A percentile compares a stretch with the other conserved stretches of the same genome.
Evolutionary conservation across 2,113 vertebrate genomes (phyloP).

Genomic region (Gopherus evgoodei): DNA sequence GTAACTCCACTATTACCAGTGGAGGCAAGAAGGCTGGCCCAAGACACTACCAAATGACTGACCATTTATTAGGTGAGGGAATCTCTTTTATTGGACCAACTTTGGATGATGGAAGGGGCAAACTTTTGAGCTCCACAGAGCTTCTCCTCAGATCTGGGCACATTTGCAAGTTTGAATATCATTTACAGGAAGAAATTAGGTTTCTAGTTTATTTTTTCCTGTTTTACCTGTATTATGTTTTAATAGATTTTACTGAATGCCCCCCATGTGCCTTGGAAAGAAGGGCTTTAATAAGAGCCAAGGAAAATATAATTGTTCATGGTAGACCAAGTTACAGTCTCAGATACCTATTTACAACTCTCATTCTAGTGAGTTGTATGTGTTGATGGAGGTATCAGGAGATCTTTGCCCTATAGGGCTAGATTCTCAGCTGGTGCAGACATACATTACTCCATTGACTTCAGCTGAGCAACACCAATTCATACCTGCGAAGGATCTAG

Average conservation of each 20-base stretch:
- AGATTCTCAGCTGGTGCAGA: background rate
- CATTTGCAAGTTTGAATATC: constrained; percentile 24
- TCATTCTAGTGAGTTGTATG: background rate
- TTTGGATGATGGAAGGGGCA: background rate
- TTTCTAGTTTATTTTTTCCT: constrained; percentile 53
- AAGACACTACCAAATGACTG: constrained; percentile 1
- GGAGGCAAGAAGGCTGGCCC: background rate
- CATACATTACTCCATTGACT: background rate
- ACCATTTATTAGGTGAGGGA: background rate
- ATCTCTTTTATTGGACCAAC: background rate
- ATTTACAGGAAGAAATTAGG: constrained; percentile 42
- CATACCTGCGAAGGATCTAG: background rate
- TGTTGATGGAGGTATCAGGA: background rate
- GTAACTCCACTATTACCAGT: background rate
- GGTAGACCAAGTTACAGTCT: background rate
- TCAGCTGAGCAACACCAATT: background rate
- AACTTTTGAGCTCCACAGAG: background rate
- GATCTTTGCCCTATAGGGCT: background rate
- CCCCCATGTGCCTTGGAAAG: background rate
- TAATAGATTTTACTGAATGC: constrained; percentile 27
- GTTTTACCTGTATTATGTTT: constrained; percentile 47
- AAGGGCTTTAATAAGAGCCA: background rate
- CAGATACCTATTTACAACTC: background rate
- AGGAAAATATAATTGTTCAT: background rate
- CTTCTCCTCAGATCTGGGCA: background rate